Evolutionary conservation across 2,113 vertebrate species (phyloP), one percentile per base, ranked within the genome.

Genomic region (Xiphophorus hellerii): DNA sequence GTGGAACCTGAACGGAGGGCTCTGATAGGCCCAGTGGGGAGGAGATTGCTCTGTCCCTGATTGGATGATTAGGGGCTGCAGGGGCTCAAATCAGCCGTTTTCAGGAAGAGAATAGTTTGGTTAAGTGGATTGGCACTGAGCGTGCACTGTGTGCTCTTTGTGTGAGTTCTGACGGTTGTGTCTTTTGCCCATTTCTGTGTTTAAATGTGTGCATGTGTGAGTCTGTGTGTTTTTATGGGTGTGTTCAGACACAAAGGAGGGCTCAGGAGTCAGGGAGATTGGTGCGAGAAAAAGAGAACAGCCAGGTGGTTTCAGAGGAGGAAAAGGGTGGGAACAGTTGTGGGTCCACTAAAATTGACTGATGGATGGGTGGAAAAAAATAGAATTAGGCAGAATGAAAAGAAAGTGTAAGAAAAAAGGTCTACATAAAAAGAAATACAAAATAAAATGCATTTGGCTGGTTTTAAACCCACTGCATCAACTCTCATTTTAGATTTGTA

Each of bases 21-120:
- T 88, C 84, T 92, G 91, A 92, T 93, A 90, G 91, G 90, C 92
- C 83, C 92, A 91, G 91, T 93, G 87, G 92, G 91, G 88, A 89
- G 89, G 89, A 93, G 91, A 93, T 93, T 92, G 88, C 88, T 88
- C 90, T 87, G 90, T 79, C 81, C 85, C 91, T 93, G 92, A 93
- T 92, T 93, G 92, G 91, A 92, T 92, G 92, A 93, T 93, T 93
- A 92, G 71, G 80, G 91, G 88, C 92, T 89, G 89, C 89, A 84
- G 92, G 92, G 82, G 91, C 89, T 88, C 89, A 88, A 93, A 93
- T 93, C 91, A 93, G 92, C 84, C 84, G 88, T 90, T 93, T 92
- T 92, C 89, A 92, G 90, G 87, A 91, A 90, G 87, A 88, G 83
- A 91, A 87, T 86, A 88, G 90, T 91, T 92, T 92, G 85, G 91